Evolutionary conservation across 2,113 vertebrate species (phyloP).

Genomic region (Pygoscelis antarcticus): DNA sequence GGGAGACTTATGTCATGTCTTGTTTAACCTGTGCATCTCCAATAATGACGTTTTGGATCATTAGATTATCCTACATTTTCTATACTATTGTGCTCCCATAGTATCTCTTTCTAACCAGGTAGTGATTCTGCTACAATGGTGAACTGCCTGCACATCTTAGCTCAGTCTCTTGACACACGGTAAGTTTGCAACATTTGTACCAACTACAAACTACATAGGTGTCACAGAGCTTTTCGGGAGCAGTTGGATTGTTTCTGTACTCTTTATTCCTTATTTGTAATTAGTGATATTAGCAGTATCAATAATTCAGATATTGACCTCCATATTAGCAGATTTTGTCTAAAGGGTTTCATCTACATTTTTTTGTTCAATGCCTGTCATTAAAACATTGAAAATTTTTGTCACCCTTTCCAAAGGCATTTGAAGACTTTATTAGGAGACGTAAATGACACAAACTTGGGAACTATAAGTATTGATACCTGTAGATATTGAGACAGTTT

Average conservation of each 20-base stretch:
- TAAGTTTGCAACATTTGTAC: constrained; percentile 50
- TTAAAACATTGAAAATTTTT: neutral
- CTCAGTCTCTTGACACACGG: constrained; percentile 96
- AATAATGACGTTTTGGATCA: neutral
- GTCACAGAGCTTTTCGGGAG: neutral
- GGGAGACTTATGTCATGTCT: neutral
- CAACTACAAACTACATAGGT: accelerated
- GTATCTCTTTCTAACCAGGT: constrained; percentile 73
- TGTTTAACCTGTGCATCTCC: neutral
- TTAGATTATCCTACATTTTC: neutral
- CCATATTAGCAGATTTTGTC: neutral
- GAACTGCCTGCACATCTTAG: constrained; percentile 97
- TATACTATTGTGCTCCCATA: neutral
- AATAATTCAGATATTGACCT: neutral
- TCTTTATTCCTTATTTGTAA: neutral
- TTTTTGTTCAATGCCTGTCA: neutral
- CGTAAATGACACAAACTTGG: neutral
- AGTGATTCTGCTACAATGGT: constrained; percentile 94
- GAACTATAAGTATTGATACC: neutral
- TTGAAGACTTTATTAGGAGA: neutral
- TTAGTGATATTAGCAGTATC: neutral
- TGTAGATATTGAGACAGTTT: neutral
- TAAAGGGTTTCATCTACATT: neutral
- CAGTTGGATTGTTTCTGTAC: neutral
- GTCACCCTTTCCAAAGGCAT: neutral